Evolutionary conservation across 1,140 invertebrate species (phyloP), one percentile per base, ranked within the genome.

Genomic region (Aphelenchoides avenae): DNA sequence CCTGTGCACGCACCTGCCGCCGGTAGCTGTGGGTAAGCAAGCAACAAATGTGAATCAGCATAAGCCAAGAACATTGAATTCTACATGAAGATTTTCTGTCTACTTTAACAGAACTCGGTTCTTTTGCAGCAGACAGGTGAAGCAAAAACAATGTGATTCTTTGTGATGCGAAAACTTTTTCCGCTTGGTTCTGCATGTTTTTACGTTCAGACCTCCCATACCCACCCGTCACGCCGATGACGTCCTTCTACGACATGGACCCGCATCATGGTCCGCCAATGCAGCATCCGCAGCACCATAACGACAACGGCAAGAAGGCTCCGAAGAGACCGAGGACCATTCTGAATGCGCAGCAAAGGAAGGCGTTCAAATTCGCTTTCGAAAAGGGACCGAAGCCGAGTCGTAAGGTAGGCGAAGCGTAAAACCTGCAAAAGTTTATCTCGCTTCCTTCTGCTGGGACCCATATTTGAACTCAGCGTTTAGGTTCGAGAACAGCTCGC

Each of bases 371-470:
- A 63, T 26, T 42, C 33, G 61, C 61, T 2, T 63, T 63, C 44
- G 61, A 63, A 5, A 52, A 51, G 13, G 58, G 58, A 1, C 58
- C 61, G n/a, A 63, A 63, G 37, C 61, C 61, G 18, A 62, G 33
- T 9, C 58, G 57, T 20, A 70, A 85, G 69, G 85, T 87, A 1
- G 82, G 91, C 27, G 91, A 96, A 79, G 88, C 89, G 0, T 11
- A 36, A 48, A 27, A 37, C 18, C 3, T 22, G 1, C 31, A 15
- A 34, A 46, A 7, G 7, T 18, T 22, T 47, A 13, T 33, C 29
- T 15, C 1, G 11, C 11, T 7, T 3, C 4, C 3, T 53, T 53
- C 20, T 11, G 11, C 13, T 37, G 6, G 40, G 3, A 15, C 9
- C 9, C 18, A 5, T 18, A 49, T 31, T 13, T n/a, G 40, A 49